A percentile compares a stretch with the other conserved stretches of the same genome.
phyloP scores from a whole-genome alignment of 2,113 vertebrate genomes.

The Esox niger region DNA sequence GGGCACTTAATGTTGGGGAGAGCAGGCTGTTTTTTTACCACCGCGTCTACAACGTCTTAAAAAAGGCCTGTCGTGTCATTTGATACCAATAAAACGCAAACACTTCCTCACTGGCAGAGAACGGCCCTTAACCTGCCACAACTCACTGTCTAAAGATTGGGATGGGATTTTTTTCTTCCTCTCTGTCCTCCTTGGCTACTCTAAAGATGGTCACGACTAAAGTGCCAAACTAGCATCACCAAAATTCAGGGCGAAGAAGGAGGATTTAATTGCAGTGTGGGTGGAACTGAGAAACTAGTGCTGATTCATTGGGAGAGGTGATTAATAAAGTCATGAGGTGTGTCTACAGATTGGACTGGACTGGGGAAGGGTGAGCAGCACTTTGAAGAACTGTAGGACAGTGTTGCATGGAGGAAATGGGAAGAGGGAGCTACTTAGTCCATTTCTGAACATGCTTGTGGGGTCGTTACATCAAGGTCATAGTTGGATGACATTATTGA shows the following conservation, averaged over 20 bases:
- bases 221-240: not conserved
- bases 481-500: no score
- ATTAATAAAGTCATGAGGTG: constrained; percentile 34
- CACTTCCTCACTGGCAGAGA: constrained; percentile 66
- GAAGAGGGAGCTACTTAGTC: not conserved
- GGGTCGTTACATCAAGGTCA: no score
- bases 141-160: constrained; percentile 38
- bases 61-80: constrained; percentile 75
- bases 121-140: constrained; percentile 51
- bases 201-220: not conserved
- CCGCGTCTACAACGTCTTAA: constrained; percentile 73
- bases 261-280: constrained; percentile 29
- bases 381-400: not conserved
- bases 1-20: constrained; percentile 70
- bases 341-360: not conserved
- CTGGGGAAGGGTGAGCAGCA: not conserved
- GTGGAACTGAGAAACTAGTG: constrained; percentile 27
- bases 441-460: not conserved
- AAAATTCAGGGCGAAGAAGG: constrained; percentile 8
- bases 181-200: constrained; percentile 8
- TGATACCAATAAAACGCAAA: constrained; percentile 79
- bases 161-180: constrained; percentile 34
- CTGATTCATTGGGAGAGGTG: constrained; percentile 25
- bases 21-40: constrained; percentile 75
- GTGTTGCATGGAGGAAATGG: not conserved